phyloP scores from a whole-genome alignment of 2,797 vertebrate species.

The Sciurus vulgaris region DNA sequence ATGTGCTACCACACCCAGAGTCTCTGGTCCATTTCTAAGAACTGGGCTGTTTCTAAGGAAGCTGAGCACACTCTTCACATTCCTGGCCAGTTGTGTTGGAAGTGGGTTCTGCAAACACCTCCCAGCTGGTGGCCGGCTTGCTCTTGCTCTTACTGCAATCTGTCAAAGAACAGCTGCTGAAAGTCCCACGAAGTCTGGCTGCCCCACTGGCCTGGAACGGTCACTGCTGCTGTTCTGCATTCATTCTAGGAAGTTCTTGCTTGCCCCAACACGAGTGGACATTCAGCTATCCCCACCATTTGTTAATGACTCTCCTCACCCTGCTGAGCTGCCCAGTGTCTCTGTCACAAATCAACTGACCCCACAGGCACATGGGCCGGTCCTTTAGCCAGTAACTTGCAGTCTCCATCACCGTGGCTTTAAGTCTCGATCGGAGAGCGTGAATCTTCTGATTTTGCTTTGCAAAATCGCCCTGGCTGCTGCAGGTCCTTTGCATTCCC shows the following conservation, averaged over 20 bases:
- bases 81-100: not conserved
- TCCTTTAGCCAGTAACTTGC: not conserved
- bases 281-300: not conserved
- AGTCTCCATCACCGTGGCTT: not conserved
- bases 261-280: not conserved
- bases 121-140: not conserved
- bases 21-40: not conserved
- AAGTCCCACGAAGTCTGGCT: slow-evolving; percentile 22
- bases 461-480: not conserved
- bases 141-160: not conserved
- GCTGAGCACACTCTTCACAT: not conserved
- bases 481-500: not conserved
- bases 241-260: slow-evolving; percentile 30
- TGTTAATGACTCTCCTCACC: not conserved
- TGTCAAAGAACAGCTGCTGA: slow-evolving; percentile 7
- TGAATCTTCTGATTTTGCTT: not conserved
- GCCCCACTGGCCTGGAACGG: not conserved
- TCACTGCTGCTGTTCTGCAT: not conserved
- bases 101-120: not conserved
- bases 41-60: not conserved
- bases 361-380: accelerated
- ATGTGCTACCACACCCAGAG: too few relatives aligned
- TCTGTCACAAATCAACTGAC: slow-evolving; percentile 22
- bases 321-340: not conserved
- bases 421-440: not conserved